phyloP scores from a whole-genome alignment of 2,113 vertebrate genomes.

The Pipra filicauda region DNA sequence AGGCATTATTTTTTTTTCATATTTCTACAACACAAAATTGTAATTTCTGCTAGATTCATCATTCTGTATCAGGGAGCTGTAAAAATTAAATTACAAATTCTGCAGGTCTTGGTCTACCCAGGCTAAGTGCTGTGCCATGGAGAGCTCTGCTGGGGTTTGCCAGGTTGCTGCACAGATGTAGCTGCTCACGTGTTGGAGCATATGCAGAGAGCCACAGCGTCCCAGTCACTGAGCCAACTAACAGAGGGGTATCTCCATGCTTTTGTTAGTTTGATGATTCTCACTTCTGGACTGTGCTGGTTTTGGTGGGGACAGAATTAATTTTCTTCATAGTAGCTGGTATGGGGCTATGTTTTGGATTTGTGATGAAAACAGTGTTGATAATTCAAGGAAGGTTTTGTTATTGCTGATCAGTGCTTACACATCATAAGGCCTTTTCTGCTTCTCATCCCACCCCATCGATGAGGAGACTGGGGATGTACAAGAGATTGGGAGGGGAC shows the following conservation, averaged over 20 bases:
- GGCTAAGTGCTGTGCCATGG: not conserved
- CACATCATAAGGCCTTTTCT: not conserved
- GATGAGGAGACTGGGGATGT: not conserved
- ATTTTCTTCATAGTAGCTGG: not conserved
- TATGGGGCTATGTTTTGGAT: not conserved
- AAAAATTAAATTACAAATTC: not conserved
- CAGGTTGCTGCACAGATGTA: not conserved
- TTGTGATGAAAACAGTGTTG: not conserved
- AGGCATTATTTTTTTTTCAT: not conserved
- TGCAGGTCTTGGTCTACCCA: not conserved
- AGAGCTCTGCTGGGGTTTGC: not conserved
- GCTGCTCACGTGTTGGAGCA: not conserved
- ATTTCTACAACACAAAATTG: not conserved
- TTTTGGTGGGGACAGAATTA: not conserved
- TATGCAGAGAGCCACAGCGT: not conserved
- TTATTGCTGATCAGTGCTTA: not conserved
- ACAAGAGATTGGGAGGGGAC: not conserved
- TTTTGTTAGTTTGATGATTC: not conserved
- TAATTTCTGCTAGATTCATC: not conserved
- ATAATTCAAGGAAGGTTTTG: not conserved
- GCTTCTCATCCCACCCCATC: not conserved
- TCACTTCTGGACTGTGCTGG: not conserved
- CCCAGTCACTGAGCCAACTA: not conserved
- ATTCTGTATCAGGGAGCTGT: not conserved
- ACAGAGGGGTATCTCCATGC: not conserved